A percentile compares a stretch with the other conserved stretches of the same genome.
Evolutionary conservation across 2,888 invertebrate genomes (phyloP).

Genomic region (Phytoseiulus persimilis): DNA sequence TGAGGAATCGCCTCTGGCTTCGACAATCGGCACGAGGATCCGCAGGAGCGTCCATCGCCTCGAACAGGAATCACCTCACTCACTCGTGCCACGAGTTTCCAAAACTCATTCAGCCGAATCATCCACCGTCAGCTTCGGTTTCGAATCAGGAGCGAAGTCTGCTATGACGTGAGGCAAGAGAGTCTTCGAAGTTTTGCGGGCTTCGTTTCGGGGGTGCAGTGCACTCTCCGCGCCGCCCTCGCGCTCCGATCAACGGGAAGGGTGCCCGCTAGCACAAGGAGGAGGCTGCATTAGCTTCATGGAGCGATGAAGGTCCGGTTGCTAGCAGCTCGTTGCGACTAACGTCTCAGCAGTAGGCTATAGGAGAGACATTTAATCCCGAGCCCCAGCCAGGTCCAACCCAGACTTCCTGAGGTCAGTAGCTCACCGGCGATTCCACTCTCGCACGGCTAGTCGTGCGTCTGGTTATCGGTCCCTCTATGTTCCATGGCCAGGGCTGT

Average conservation of each 20-base stretch:
- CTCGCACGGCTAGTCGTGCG: not conserved
- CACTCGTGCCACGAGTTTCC: too few relatives aligned
- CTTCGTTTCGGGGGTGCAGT: not conserved
- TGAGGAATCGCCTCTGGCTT: too few relatives aligned
- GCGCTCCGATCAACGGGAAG: not conserved
- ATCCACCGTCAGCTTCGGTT: not conserved
- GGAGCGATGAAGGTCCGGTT: not conserved
- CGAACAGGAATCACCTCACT: too few relatives aligned
- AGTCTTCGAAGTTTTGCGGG: not conserved
- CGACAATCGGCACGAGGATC: too few relatives aligned
- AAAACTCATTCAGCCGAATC: too few relatives aligned
- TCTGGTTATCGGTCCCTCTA: not conserved
- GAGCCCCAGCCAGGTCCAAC: not conserved
- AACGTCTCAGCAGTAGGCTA: not conserved
- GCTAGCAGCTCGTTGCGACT: not conserved
- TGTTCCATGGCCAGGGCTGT: too few relatives aligned
- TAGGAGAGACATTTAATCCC: not conserved
- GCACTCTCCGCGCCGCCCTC: not conserved
- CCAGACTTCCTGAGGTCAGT: not conserved
- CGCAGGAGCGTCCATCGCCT: too few relatives aligned
- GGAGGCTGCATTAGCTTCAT: not conserved
- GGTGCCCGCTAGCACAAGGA: not conserved
- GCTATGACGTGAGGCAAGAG: not conserved
- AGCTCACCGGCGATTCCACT: not conserved
- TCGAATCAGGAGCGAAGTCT: not conserved